Percentiles rank a stretch among this genome's conserved stretches.
phyloP scores from a whole-genome alignment of 2,113 vertebrate species.

The Suricata suricatta region DNA sequence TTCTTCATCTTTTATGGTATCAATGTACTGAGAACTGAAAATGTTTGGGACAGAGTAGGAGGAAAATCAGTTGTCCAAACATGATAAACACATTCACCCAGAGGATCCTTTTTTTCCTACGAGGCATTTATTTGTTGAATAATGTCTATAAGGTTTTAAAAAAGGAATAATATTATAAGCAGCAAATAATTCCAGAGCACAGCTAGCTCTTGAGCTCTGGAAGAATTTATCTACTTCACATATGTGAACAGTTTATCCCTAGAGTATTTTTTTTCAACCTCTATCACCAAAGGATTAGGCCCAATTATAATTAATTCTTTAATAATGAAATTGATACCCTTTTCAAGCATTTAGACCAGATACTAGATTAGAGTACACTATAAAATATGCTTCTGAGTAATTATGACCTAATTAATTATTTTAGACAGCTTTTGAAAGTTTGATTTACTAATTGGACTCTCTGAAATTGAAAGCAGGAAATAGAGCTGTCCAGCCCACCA shows the following conservation, averaged over 20 bases:
- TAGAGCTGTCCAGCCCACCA: conserved; percentile 31
- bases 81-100: not conserved
- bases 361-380: conserved; percentile 64
- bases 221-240: conserved; percentile 33
- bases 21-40: not conserved
- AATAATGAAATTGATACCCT: conserved; percentile 67
- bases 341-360: conserved; percentile 67
- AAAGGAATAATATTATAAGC: not conserved
- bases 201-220: not conserved
- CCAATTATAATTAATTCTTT: conserved; percentile 76
- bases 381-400: conserved; percentile 62
- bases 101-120: not conserved
- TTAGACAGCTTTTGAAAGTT: conserved; percentile 71
- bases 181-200: not conserved
- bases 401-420: conserved; percentile 77
- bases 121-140: not conserved
- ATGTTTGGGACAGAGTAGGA: not conserved
- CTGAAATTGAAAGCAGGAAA: conserved; percentile 59
- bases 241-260: conserved; percentile 11
- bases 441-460: conserved; percentile 74
- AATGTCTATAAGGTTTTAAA: not conserved
- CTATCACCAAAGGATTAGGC: conserved; percentile 55
- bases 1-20: not conserved
- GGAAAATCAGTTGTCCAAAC: not conserved
- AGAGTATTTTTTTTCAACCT: conserved; percentile 18